Evolutionary conservation across 2,888 invertebrate genomes (phyloP).

Genomic region (Atrina japonica): DNA sequence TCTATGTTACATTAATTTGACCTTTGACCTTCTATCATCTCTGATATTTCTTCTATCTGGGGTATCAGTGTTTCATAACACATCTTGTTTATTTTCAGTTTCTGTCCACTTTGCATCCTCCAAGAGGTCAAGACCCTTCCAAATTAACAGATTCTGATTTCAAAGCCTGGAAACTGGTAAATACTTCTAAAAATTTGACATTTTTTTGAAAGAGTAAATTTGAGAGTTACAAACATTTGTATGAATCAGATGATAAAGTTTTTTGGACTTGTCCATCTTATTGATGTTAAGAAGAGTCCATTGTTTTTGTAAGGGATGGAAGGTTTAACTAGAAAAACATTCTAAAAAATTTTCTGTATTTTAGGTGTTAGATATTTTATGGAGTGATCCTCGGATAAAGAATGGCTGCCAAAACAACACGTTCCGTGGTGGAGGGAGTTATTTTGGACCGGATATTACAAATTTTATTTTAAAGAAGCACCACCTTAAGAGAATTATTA

Average conservation of each 20-base stretch:
- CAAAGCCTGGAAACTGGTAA: slow-evolving; percentile 93
- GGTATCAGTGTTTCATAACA: too few species aligned
- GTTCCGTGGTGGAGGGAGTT: slow-evolving; percentile 93
- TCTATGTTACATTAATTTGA: too few species aligned
- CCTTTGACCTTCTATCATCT: too few species aligned
- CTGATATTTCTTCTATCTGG: too few species aligned
- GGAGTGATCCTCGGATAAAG: slow-evolving; percentile 91
- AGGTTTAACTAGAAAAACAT: too few species aligned
- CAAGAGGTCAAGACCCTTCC: slow-evolving; percentile 77
- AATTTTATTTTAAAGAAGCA: slow-evolving; percentile 88
- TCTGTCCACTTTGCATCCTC: slow-evolving; percentile 91
- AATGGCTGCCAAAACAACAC: slow-evolving; percentile 81
- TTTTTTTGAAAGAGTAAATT: too few species aligned
- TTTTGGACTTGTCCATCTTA: too few species aligned
- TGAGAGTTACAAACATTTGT: too few species aligned
- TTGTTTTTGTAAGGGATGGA: too few species aligned
- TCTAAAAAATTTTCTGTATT: too few species aligned
- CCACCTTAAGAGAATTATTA: slow-evolving; percentile 88
- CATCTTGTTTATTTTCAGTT: slow-evolving; percentile 85
- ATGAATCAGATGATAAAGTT: too few species aligned
- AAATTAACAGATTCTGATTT: slow-evolving; percentile 83
- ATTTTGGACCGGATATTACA: slow-evolving; percentile 95
- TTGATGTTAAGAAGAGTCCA: too few species aligned
- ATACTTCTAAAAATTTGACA: neutral
- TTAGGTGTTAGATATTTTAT: slow-evolving; percentile 94